A percentile compares a stretch with the other conserved stretches of the same genome.
Conservation (phyloP, 30 jellyfish, hydroid and myxozoan genomes). For the Hydractinia echinata region DNA sequence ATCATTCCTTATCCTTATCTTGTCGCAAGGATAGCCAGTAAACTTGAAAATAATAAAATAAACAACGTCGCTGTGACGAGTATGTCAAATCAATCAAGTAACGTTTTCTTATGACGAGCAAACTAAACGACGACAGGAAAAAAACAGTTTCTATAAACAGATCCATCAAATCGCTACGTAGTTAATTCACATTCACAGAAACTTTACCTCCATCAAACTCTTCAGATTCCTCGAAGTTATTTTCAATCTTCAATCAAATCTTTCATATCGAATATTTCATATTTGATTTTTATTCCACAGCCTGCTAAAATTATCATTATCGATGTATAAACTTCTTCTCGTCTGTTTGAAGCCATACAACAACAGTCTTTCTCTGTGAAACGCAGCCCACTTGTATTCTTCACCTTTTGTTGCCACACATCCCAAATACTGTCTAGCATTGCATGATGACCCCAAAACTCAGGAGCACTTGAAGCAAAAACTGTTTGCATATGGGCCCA, state of each 20-base stretch:
- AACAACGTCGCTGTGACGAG: too few species aligned
- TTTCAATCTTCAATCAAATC: not conserved
- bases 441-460: constrained; percentile 37
- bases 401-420: constrained; percentile 24
- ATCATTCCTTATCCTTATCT: too few species aligned
- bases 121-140: too few species aligned
- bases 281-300: not conserved
- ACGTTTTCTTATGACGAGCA: too few species aligned
- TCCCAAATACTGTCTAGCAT: constrained; percentile 31
- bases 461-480: constrained; percentile 35
- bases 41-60: too few species aligned
- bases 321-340: not conserved
- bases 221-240: not conserved
- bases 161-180: too few species aligned
- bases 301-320: not conserved
- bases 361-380: not conserved
- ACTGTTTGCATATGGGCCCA: constrained; percentile 30
- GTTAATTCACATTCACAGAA: too few species aligned
- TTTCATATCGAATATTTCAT: constrained; percentile 12
- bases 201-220: too few species aligned
- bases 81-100: too few species aligned
- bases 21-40: too few species aligned
- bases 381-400: constrained; percentile 1
- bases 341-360: not conserved
- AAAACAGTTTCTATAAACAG: too few species aligned